phyloP scores from a whole-genome alignment of 2,888 invertebrate genomes.

The Agrotis clavis region DNA sequence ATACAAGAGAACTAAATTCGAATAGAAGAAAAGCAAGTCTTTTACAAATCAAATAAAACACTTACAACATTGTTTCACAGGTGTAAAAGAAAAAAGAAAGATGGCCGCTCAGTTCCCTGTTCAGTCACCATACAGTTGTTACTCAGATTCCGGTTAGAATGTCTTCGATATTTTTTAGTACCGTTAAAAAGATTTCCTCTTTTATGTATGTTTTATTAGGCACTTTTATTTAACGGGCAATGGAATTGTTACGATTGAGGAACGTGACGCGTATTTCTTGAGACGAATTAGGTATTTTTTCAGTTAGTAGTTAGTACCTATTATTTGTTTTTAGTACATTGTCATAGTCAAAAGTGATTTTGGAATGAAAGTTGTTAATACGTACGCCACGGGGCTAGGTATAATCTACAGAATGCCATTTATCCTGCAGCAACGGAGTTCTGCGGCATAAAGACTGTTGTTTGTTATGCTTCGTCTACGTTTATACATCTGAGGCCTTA shows the following conservation, averaged over 20 bases:
- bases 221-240: conserved; percentile 58
- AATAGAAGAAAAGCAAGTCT: too few species aligned
- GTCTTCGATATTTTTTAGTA: conserved; percentile 54
- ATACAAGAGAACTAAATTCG: too few species aligned
- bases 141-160: conserved; percentile 30
- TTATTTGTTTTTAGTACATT: too few species aligned
- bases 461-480: too few species aligned
- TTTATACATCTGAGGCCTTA: too few species aligned
- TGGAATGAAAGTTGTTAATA: too few species aligned
- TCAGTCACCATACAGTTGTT: conserved; percentile 18
- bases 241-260: conserved; percentile 52
- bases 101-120: conserved; percentile 10
- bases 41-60: not conserved
- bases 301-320: not conserved
- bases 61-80: conserved; percentile 4
- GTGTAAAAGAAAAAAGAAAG: conserved; percentile 20
- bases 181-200: conserved; percentile 51
- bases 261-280: conserved; percentile 45
- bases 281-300: conserved; percentile 1
- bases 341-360: too few species aligned
- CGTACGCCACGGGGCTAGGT: too few species aligned
- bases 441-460: too few species aligned
- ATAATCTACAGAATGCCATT: too few species aligned
- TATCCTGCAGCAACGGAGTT: too few species aligned
- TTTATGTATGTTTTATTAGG: conserved; percentile 62